Base-by-base conservation (phyloP, 2,888 invertebrate species). In the Coleophora deauratella region DNA sequence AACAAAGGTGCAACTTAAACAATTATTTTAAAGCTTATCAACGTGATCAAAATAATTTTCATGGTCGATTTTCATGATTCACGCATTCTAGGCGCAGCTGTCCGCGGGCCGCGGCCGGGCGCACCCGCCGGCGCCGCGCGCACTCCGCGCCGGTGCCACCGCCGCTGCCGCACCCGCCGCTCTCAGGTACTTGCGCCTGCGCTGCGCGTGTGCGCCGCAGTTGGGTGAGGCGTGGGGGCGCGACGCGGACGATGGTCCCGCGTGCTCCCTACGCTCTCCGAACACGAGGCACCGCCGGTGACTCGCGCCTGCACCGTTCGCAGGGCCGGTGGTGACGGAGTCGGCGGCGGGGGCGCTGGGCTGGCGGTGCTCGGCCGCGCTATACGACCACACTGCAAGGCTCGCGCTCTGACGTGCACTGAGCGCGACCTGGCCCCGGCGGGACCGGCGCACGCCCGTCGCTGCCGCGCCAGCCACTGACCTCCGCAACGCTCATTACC, bases 321-420 rank as follows among this genome's bases (percentile, higher is more conserved):
- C 15, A 54, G 57, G 52, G 69, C 59, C 75, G 63, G 74, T 50
- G 37, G 50, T 42, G 46, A n/a, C n/a, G n/a, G n/a, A n/a, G n/a
- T n/a, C 51, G 38, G 21, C 66, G 77, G 75, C 65, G 54, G 57
- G 52, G 70, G 60, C 75, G 63, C 73, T 49, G 77, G 68, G 2
- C 66, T 88, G 55, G 78, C 87, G 33, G 84, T 89, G 50, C 72
- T 82, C 55, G 89, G 89, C 36, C 78, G 81, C 57, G 87, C 88
- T 51, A 88, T 88, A 54, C 76, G 86, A 42, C 88, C 88, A 2
- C 87, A 87, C 66, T 69, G 76, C 52, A 88, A 88, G 66, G 88
- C 88, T 41, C 75, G 86, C 49, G 87, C 80, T 54, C 88, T 85
- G 50, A 87, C 87, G 45, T 87, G 88, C 86, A 87, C 86, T 59